Base-by-base conservation (phyloP, 2,797 vertebrate genomes). In the Labeo calbasu region DNA sequence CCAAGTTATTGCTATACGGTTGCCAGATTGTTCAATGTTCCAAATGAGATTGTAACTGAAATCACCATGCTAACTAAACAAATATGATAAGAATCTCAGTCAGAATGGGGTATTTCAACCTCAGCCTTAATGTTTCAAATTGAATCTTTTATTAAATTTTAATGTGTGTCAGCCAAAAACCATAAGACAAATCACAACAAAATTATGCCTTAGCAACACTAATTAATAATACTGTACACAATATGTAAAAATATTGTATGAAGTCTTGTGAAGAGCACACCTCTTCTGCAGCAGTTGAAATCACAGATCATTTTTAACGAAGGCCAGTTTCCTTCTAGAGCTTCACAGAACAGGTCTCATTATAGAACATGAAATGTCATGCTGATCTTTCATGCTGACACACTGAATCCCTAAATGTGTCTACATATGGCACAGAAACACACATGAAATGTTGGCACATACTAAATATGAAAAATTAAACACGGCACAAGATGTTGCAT, bases 281-380 rank as follows among this genome's bases (percentile, higher is more conserved):
- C 73, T 77, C 3, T 76, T 40, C 36, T 77, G 32, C 28, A 57
- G 53, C 12, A 43, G 53, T 53, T 10, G 72, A 77, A 77, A 40
- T 40, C 51, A 59, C 66, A 59, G 51, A 40, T 36, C 36, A 77
- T 43, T 68, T 83, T 68, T 81, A 87, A 85, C 71, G 66, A 84
- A 84, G 63, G 50, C 36, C 53, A 57, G 66, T 66, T 50, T 75
- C 59, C 53, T 79, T 70, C n/a, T 68, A 61, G 25, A 83, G 71
- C 70, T 50, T 82, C 17, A 15, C 66, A 59, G 48, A 70, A 77
- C 81, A 53, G 7, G 57, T 71, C 25, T 57, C 69, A 61, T 84
- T 80, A 77, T 86, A 88, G 51, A 84, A 68, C 61, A 84, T 40
- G 32, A 86, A 86, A 86, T 78, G 72, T 84, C 84, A 81, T 4